A percentile compares a stretch with the other conserved stretches of the same genome.
Conservation (phyloP, 2,797 vertebrate species). For the Peromyscus attwateri region DNA sequence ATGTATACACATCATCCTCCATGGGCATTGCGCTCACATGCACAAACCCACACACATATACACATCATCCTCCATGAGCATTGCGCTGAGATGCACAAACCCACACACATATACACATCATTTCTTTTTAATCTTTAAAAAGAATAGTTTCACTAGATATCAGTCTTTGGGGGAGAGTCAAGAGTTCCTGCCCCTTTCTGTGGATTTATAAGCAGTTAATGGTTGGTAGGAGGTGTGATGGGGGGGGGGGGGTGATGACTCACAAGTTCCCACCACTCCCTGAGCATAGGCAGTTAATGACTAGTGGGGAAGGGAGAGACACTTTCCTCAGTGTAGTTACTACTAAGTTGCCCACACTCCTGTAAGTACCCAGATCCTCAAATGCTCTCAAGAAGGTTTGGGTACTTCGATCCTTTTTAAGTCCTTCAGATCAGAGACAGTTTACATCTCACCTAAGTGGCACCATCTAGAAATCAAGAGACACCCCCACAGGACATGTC, state of each 20-base stretch:
- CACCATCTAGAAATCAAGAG: not conserved
- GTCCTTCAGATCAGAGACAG: not conserved
- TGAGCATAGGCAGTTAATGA: not conserved
- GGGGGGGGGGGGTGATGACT: not conserved
- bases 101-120: no score
- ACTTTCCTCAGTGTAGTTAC: not conserved
- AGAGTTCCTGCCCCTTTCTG: no score
- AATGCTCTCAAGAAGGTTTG: not conserved
- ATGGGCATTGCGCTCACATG: not conserved
- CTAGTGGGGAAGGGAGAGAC: not conserved
- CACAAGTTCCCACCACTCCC: not conserved
- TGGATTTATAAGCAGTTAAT: not conserved
- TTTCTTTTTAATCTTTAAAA: not conserved
- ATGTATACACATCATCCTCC: no score
- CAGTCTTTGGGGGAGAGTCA: not conserved
- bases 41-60: not conserved
- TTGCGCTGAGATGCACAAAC: not conserved
- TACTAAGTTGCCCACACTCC: not conserved
- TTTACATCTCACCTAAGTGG: not conserved
- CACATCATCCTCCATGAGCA: no score
- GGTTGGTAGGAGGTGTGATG: not conserved
- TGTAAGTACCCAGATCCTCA: not conserved
- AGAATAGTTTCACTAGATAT: no score
- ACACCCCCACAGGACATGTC: not conserved
- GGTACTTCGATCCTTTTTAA: not conserved